phyloP scores from a whole-genome alignment of 1,140 invertebrate genomes.

The Pemphigus obesinymphae region DNA sequence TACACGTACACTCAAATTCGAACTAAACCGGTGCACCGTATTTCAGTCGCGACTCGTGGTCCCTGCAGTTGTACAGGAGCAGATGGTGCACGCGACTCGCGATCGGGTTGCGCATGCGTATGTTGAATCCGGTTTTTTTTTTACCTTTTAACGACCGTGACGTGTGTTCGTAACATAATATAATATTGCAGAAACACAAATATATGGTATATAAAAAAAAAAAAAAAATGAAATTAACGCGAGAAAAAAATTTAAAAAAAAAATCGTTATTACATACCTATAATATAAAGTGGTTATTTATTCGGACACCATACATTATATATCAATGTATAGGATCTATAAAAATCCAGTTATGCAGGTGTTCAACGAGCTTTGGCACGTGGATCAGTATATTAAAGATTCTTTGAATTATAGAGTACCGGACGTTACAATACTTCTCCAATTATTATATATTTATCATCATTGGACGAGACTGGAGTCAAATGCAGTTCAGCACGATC shows the following conservation, averaged over 20 bases:
- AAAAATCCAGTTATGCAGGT: slow-evolving; percentile 24
- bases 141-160: not conserved
- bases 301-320: not conserved
- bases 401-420: not conserved
- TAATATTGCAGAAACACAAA: not conserved
- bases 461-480: not conserved
- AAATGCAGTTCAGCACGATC: not conserved
- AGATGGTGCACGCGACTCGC: not conserved
- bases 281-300: slow-evolving; percentile 28
- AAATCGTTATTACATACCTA: not conserved
- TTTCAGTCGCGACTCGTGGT: not conserved
- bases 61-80: not conserved
- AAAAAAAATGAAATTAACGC: not conserved
- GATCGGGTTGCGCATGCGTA: not conserved
- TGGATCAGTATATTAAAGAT: not conserved
- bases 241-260: not conserved
- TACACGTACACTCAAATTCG: not conserved
- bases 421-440: not conserved
- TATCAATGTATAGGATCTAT: not conserved
- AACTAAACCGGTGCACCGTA: slow-evolving; percentile 22
- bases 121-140: slow-evolving; percentile 2
- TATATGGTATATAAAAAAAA: not conserved
- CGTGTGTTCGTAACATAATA: no score
- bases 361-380: slow-evolving; percentile 12
- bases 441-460: not conserved